Evolutionary conservation across 1,140 invertebrate species (phyloP), one percentile per base, ranked within the genome.

Genomic region (Drosophila lacteicornis): DNA sequence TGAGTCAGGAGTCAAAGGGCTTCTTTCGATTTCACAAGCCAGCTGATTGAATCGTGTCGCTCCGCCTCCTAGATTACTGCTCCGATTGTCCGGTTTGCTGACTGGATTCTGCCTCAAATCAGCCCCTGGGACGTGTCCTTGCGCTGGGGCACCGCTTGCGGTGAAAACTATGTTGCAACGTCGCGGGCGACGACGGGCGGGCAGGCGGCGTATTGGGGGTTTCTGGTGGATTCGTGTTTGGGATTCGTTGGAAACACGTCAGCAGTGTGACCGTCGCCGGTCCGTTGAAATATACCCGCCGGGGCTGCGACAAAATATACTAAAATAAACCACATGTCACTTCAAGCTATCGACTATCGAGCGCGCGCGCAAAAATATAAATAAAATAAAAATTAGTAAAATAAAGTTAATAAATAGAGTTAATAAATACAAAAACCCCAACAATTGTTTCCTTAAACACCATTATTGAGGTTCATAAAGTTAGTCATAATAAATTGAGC

Each of bases 121-220:
- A 3, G 30, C 22, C 15, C 49, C 27, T 12, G 55, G 55, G n/a
- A 11, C 36, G n/a, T 42, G 36, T 15, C 11, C n/a, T n/a, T 40
- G 27, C 7, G 51, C 8, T 66, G 46, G 27, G 53, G 40, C 62
- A 61, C 56, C 51, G 58, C 13, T 78, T 56, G n/a, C 57, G 47
- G 25, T 56, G 38, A 57, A 66, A 42, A 56, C 30, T 57, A 36
- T 53, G 71, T 58, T 55, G 57, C 50, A 68, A 68, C 60, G 55
- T 57, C 36, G 55, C 53, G n/a, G 53, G 33, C 19, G 53, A 17
- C 50, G 49, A 30, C 33, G 33, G 33, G 15, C 40, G 40, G 6
- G 55, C 22, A 38, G 61, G 38, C 38, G 61, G 61, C 25, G 36
- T 56, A 19, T 65, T 33, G 58, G 56, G 40, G 62, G 57, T 66